Evolutionary conservation across 1,140 invertebrate genomes (phyloP), one percentile per base, ranked within the genome.

Genomic region (Euura saliciscinereae): DNA sequence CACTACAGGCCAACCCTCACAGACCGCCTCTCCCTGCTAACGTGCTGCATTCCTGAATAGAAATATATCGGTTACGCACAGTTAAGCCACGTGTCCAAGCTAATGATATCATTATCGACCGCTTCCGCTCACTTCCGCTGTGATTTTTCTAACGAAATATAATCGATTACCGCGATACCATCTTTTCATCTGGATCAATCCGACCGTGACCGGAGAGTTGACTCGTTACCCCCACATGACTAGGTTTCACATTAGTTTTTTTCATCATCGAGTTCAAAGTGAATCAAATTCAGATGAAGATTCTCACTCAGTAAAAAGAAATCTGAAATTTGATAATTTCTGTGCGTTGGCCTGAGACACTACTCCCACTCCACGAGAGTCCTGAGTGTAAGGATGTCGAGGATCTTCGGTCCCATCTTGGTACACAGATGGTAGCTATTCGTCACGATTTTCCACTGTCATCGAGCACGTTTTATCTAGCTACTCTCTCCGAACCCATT

Each of bases 1-100:
- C 13, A 8, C 51, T 3, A n/a, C 13, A 59, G 8, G 51, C 51
- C 13, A 8, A 46, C 71, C 45, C 65, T 69, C 73, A 70, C 46
- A 66, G 73, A 75, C 69, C 45, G 68, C 67, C 69, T 70, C 74
- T 59, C 51, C 51, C 6, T 59, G 71, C 69, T 64, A 75, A 8
- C 51, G 73, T 72, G 68, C 73, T 73, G 70, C 71, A 73, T 78
- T 71, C 68, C 66, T 67, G 66, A 67, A 59, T n/a, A 59, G 13
- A 4, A 59, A 67, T 67, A 10, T 46, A 73, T 72, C 67, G 70
- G 71, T 75, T 66, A 75, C 68, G 70, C 66, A 69, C 71, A 44
- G 68, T 44, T 70, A 51, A 71, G 8, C 67, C 45, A 43, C 42
- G 65, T 65, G 43, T 68, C 8, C 65, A 5, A 13, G 67, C n/a